Evolutionary conservation across 2,113 vertebrate species (phyloP).

Genomic region (Mustela lutreola): DNA sequence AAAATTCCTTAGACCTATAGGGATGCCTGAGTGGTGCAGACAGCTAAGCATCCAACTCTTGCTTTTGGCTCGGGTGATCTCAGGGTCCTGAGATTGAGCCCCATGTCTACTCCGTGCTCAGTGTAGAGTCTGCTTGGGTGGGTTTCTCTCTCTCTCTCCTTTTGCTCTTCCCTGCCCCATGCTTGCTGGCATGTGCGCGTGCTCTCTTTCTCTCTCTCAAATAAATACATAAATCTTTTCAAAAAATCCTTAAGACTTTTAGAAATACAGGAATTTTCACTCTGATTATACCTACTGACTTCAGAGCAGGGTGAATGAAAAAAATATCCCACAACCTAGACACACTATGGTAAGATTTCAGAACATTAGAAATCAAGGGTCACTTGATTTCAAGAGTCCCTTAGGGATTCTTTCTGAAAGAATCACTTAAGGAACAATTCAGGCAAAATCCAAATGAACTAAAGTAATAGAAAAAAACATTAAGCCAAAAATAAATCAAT

Average conservation of each 20-base stretch:
- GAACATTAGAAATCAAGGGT: background rate
- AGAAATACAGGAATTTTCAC: background rate
- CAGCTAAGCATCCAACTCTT: background rate
- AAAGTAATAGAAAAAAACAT: background rate
- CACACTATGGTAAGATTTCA: background rate
- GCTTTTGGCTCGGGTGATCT: background rate
- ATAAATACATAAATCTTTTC: background rate
- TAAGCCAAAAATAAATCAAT: background rate
- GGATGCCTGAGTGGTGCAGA: background rate
- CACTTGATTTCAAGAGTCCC: background rate
- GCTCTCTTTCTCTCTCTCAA: background rate
- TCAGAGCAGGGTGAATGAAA: background rate
- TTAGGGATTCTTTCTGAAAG: background rate
- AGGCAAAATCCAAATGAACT: background rate
- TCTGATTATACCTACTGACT: background rate
- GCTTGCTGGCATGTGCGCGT: background rate
- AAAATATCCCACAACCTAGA: background rate
- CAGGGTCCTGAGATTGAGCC: background rate
- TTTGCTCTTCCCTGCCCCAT: background rate
- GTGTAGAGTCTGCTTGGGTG: background rate
- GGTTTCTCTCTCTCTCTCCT: background rate
- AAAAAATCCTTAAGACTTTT: background rate
- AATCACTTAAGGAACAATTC: constrained; percentile 1
- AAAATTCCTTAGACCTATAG: background rate
- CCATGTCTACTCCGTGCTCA: too few relatives aligned